A percentile compares a stretch with the other conserved stretches of the same genome.
Evolutionary conservation across 2,797 vertebrate genomes (phyloP).

Genomic region (Pangasius larnaudii): DNA sequence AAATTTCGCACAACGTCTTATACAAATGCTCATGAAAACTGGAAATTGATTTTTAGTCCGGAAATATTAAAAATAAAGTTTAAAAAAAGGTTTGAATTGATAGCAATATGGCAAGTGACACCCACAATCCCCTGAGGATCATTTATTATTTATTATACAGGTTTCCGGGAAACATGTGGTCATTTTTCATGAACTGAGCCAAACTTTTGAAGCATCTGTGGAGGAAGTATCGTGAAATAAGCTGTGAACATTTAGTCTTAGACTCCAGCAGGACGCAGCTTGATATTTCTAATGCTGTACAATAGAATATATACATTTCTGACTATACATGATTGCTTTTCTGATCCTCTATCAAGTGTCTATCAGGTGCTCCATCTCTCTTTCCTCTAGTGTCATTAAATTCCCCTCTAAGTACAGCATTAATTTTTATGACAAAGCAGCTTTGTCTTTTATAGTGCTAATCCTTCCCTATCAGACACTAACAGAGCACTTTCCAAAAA

Average conservation of each 20-base stretch:
- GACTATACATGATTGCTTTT: not conserved
- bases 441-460: conserved; percentile 44
- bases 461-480: conserved; percentile 38
- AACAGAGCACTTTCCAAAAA: conserved; percentile 37
- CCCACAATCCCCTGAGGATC: not conserved
- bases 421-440: conserved; percentile 39
- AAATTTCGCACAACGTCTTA: not conserved
- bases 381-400: conserved; percentile 31
- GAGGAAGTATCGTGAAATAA: not conserved
- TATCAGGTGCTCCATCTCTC: not conserved
- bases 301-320: not conserved
- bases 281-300: not conserved
- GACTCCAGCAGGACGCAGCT: not conserved
- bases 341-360: not conserved
- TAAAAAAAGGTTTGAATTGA: not conserved
- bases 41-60: no score
- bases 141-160: not conserved
- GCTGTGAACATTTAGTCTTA: not conserved
- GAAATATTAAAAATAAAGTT: not conserved
- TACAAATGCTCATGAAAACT: not conserved
- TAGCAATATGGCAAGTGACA: not conserved
- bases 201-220: not conserved
- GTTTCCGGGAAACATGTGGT: not conserved
- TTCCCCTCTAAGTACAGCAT: conserved; percentile 20
- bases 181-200: not conserved